Evolutionary conservation across 2,797 vertebrate genomes (phyloP).

Genomic region (Acipenser oxyrinchus): DNA sequence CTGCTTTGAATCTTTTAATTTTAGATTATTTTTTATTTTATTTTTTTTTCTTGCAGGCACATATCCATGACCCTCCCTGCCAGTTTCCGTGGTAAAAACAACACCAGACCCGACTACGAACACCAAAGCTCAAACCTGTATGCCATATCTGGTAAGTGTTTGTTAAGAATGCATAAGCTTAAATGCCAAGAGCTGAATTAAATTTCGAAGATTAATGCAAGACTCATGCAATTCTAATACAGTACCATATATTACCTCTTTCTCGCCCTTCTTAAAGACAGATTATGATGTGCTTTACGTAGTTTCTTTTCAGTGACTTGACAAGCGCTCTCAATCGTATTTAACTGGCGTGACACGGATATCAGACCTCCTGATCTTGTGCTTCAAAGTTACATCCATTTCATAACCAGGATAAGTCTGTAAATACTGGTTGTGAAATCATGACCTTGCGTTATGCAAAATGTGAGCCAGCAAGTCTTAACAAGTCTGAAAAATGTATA

Average conservation of each 20-base stretch:
- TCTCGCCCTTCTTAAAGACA: neutral
- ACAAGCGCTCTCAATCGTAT: neutral
- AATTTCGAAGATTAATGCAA: no score
- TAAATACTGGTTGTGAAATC: no score
- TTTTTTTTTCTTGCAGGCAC: constrained; percentile 59
- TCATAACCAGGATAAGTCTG: neutral
- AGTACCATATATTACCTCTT: neutral
- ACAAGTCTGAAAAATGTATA: no score
- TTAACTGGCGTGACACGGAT: neutral
- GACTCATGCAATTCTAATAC: no score
- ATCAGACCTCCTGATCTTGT: neutral
- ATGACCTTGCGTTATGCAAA: no score
- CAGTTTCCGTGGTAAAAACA: constrained; percentile 71
- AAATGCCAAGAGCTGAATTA: neutral
- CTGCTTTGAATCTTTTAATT: no score
- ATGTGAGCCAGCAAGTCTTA: no score
- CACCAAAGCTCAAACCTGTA: constrained; percentile 67
- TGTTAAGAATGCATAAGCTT: neutral
- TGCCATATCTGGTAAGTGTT: constrained; percentile 73
- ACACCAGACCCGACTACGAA: constrained; percentile 60
- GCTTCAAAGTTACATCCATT: neutral
- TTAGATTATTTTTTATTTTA: constrained; percentile 26
- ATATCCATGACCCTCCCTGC: constrained; percentile 88
- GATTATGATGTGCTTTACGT: neutral
- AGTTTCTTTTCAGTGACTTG: neutral